Base-by-base conservation (phyloP, 37 sponge, comb jelly and placozoan genomes). In the Crambe crambe region DNA sequence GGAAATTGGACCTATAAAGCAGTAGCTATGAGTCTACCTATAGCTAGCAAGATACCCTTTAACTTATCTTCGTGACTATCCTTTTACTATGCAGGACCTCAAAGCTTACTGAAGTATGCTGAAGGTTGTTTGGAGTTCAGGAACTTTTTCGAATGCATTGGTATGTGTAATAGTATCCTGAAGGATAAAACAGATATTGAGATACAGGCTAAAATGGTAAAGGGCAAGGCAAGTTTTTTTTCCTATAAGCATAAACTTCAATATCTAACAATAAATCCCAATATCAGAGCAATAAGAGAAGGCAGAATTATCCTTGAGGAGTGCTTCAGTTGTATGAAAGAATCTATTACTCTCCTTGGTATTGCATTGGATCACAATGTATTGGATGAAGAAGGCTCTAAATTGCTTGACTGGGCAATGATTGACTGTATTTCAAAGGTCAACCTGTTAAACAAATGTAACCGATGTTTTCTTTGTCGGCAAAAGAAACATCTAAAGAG, bases 381-480 rank as follows among this genome's bases (percentile, higher is more conserved):
- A 20, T 38, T 71, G 25, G 72, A 71, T 25, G 41, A 34, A 71
- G 72, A 71, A 71, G 72, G 72, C 22, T 71, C 72, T 38, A 71
- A 71, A 41, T 38, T 71, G 43, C 72, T 71, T 21, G 72, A 71
- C 43, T 71, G 38, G 25, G 72, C 72, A 40, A 71, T 71, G 72
- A 5, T 71, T 17, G 72, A 71, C 41, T 71, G 41, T 37, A 39
- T 71, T 41, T 10, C 41, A 39, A 37, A 21, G 37, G 26, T 12
- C 8, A 71, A 71, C 26, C 38, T 39, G 43, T 37, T 71, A 42
- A 37, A 37, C 41, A 18, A 41, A 17, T 71, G 72, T 39, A 41
- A 71, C 22, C 38, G 72, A 71, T 71, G 72, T 41, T 25, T 71
- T 23, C 72, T 71, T 71, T 71, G 72, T 25, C 21, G 72, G 30